A percentile compares a stretch with the other conserved stretches of the same genome.
Conservation (phyloP, 2,888 invertebrate genomes). For the Drosophila demipolita region DNA sequence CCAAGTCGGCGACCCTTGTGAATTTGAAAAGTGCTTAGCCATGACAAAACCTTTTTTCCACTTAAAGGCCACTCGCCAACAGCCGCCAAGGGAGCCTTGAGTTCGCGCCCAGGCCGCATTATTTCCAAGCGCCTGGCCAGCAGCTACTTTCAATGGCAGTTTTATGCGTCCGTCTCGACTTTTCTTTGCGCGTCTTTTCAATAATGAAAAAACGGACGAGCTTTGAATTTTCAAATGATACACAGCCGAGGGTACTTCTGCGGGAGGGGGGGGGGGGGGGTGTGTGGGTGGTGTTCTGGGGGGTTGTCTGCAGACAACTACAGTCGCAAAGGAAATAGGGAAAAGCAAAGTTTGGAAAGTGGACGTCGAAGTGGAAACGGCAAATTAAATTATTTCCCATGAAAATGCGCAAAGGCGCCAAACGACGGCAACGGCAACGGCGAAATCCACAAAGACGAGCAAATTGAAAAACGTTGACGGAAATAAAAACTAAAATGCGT, state of each 20-base stretch:
- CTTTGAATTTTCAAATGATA: slow-evolving; percentile 75
- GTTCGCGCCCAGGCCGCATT: slow-evolving; percentile 65
- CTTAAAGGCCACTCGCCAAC: slow-evolving; percentile 57
- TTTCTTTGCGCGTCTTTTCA: slow-evolving; percentile 60
- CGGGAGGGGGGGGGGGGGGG: too few relatives aligned
- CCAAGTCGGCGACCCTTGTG: slow-evolving; percentile 49
- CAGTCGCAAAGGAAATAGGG: slow-evolving; percentile 59
- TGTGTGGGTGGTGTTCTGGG: neutral
- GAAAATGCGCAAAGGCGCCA: slow-evolving; percentile 55
- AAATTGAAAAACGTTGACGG: slow-evolving; percentile 67
- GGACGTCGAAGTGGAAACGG: slow-evolving; percentile 77
- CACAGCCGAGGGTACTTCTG: slow-evolving; percentile 29
- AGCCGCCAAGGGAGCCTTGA: slow-evolving; percentile 5
- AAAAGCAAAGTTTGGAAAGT: slow-evolving; percentile 74
- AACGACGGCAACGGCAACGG: neutral
- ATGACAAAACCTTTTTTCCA: slow-evolving; percentile 76
- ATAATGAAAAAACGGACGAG: slow-evolving; percentile 71
- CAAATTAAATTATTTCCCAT: slow-evolving; percentile 79
- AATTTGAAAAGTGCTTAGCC: slow-evolving; percentile 74
- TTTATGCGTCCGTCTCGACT: slow-evolving; percentile 58
- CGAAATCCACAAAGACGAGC: slow-evolving; percentile 25
- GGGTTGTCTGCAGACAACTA: slow-evolving; percentile 45
- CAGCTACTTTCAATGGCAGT: slow-evolving; percentile 68
- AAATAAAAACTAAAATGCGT: slow-evolving; percentile 69
- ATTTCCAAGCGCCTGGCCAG: slow-evolving; percentile 52